Conservation (phyloP, 1,140 invertebrate genomes). For the Theocolax elegans region DNA sequence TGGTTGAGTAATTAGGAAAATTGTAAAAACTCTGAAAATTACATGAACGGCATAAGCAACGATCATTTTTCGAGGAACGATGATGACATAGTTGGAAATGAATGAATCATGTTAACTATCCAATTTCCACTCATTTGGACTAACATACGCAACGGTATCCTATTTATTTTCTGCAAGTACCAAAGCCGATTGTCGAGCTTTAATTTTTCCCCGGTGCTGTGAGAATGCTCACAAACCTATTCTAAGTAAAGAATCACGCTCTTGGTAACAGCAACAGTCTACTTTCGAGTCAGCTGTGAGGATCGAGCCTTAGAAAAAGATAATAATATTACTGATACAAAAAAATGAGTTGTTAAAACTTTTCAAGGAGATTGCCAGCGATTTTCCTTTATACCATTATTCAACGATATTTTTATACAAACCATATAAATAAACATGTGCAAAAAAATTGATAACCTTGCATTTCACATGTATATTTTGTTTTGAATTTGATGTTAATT, state of each 20-base stretch:
- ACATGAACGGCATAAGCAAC: not conserved
- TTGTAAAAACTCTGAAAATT: conserved; percentile 1
- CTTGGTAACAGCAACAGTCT: too few relatives aligned
- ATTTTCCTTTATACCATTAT: not conserved
- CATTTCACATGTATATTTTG: too few relatives aligned
- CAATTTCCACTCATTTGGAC: not conserved
- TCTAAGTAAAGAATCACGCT: not conserved
- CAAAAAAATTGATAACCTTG: not conserved
- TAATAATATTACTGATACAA: conserved; percentile 7
- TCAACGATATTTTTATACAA: not conserved
- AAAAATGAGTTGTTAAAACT: not conserved
- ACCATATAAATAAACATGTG: not conserved
- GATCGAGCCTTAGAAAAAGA: conserved; percentile 21
- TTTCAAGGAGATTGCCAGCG: conserved; percentile 38
- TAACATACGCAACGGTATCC: not conserved
- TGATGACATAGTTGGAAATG: not conserved
- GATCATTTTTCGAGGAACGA: not conserved
- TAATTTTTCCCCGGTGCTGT: not conserved
- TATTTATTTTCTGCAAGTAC: conserved; percentile 32
- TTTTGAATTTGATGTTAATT: too few relatives aligned
- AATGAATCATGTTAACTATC: not conserved
- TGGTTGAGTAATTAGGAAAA: conserved; percentile 1
- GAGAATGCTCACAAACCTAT: conserved; percentile 3
- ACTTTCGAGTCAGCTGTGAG: conserved; percentile 5
- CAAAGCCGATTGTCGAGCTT: conserved; percentile 17